These are phyloP conservation scores for Lepus timidus DNA, from an alignment of 2,113 vertebrate genomes.

Conservation along the genomic window DNA sequence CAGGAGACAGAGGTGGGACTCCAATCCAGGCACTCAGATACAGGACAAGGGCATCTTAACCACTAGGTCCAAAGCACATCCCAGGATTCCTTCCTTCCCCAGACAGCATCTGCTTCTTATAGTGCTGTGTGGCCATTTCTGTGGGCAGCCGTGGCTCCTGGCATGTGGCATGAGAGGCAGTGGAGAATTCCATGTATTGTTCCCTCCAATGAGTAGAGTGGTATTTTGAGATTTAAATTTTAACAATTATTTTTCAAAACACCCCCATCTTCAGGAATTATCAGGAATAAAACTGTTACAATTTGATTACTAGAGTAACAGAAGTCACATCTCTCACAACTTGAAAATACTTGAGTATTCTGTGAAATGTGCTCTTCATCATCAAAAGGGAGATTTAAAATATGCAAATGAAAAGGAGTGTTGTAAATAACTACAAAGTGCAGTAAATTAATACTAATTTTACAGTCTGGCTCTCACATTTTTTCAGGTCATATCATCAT, in stretches of 20 bases:
- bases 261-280: background rate
- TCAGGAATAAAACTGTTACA: background rate
- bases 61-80: too few relatives aligned
- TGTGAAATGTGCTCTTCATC: background rate
- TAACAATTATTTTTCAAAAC: background rate
- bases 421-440: background rate
- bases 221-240: background rate
- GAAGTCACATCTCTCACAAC: background rate
- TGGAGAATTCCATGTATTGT: background rate
- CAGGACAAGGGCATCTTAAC: too few relatives aligned
- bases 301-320: conserved; percentile 42
- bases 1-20: too few relatives aligned
- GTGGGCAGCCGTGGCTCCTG: background rate
- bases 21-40: too few relatives aligned
- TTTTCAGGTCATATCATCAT: background rate
- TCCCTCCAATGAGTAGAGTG: background rate
- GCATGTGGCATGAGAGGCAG: background rate
- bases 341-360: conserved; percentile 39
- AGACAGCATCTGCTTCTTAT: background rate
- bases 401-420: background rate
- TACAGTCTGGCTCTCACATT: background rate
- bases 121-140: background rate
- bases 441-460: background rate
- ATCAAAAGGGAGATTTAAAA: conserved; percentile 16
- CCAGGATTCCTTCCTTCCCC: background rate